These are phyloP conservation scores for Margarornis squamiger DNA, from an alignment of 2,797 vertebrate species.

Conservation along the genomic window DNA sequence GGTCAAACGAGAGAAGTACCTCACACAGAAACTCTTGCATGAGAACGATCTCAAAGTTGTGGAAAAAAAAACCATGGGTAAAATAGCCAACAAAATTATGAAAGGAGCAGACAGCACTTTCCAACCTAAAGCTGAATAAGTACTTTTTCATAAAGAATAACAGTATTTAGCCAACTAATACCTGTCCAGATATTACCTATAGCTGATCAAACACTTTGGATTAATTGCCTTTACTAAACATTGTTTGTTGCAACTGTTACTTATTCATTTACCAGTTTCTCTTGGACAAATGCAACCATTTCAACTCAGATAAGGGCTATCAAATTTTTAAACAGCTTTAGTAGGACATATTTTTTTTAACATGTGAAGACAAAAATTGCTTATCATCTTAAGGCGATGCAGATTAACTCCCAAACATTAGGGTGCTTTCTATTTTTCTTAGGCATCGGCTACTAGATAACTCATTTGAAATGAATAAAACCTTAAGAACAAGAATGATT, in stretches of 20 bases:
- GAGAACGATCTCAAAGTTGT: slow-evolving; percentile 86
- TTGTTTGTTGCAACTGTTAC: not conserved
- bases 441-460: not conserved
- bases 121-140: slow-evolving; percentile 70
- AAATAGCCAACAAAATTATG: slow-evolving; percentile 36
- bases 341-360: not conserved
- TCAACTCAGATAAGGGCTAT: not conserved
- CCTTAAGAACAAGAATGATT: not conserved
- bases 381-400: not conserved
- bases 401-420: not conserved
- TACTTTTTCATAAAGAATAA: not conserved
- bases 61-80: slow-evolving; percentile 75
- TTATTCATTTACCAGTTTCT: not conserved
- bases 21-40: slow-evolving; percentile 88
- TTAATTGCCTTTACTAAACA: slow-evolving; percentile 1
- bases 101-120: slow-evolving; percentile 33
- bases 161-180: not conserved
- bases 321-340: slow-evolving; percentile 7
- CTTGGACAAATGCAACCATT: slow-evolving; percentile 4
- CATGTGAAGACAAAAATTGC: not conserved
- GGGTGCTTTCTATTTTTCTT: not conserved
- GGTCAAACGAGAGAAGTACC: slow-evolving; percentile 89
- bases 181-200: not conserved
- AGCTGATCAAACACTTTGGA: slow-evolving; percentile 6
- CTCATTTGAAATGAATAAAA: not conserved